phyloP scores from a whole-genome alignment of 1,140 invertebrate species.

The Drosophila paulistorum region DNA sequence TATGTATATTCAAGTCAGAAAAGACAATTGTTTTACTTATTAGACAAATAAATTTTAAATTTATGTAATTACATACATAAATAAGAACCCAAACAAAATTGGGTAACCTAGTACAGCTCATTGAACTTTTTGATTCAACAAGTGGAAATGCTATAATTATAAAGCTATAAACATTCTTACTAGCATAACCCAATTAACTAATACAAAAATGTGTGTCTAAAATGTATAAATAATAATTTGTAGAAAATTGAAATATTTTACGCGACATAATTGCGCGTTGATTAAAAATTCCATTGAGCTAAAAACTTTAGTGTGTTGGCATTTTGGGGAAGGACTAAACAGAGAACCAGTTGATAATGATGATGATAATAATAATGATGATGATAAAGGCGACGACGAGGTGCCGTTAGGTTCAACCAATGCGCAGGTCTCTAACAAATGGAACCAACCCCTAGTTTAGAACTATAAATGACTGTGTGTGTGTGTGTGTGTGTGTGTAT shows the following conservation, averaged over 20 bases:
- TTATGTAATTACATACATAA: too few species aligned
- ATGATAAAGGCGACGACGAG: slow-evolving; percentile 19
- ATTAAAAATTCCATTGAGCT: slow-evolving; percentile 69
- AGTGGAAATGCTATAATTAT: background rate
- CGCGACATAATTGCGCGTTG: slow-evolving; percentile 69
- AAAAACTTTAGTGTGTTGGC: background rate
- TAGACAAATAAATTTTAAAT: too few species aligned
- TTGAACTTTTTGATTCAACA: background rate
- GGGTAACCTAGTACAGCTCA: background rate
- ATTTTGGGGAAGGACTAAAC: slow-evolving; percentile 68
- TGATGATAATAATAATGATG: slow-evolving; percentile 15
- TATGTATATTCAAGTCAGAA: too few species aligned
- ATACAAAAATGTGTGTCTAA: background rate
- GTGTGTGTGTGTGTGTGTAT: slow-evolving; percentile 14
- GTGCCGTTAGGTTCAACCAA: slow-evolving; percentile 31
- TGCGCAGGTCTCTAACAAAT: slow-evolving; percentile 75
- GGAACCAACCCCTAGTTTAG: slow-evolving; percentile 75
- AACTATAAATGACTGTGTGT: slow-evolving; percentile 30
- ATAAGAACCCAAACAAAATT: too few species aligned
- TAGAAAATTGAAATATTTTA: slow-evolving; percentile 8
- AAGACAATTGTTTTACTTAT: too few species aligned
- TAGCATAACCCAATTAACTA: background rate
- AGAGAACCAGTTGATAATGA: slow-evolving; percentile 43
- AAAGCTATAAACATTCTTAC: background rate
- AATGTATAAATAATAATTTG: slow-evolving; percentile 5